phyloP scores from a whole-genome alignment of 1,140 invertebrate species.

The Drosophila rhopaloa region DNA sequence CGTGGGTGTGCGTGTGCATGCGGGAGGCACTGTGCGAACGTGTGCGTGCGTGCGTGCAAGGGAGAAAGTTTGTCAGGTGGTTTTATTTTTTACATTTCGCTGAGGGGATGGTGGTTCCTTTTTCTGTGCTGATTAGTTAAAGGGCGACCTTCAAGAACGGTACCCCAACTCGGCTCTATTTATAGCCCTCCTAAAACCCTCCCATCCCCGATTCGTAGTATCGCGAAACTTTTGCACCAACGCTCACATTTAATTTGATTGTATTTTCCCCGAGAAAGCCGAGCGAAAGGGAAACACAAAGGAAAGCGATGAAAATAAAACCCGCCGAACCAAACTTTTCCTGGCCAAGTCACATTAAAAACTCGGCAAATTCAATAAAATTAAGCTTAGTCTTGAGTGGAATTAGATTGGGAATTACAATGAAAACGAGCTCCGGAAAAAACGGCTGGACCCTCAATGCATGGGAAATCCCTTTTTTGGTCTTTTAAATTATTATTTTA shows the following conservation, averaged over 20 bases:
- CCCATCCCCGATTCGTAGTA: not conserved
- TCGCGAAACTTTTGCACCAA: conserved; percentile 35
- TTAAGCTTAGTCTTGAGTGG: conserved; percentile 48
- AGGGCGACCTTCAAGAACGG: conserved; percentile 20
- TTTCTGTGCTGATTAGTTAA: conserved; percentile 5
- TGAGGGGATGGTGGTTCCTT: not conserved
- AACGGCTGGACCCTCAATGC: not conserved
- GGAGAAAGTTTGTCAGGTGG: not conserved
- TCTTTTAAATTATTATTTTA: too few relatives aligned
- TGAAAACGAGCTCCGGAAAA: conserved; percentile 3
- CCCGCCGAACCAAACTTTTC: conserved; percentile 24
- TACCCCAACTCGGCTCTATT: conserved; percentile 26
- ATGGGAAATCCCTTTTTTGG: not conserved
- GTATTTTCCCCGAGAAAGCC: conserved; percentile 19
- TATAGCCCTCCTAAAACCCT: conserved; percentile 6
- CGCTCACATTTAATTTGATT: conserved; percentile 71
- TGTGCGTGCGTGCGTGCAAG: conserved; percentile 7
- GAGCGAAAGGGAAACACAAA: conserved; percentile 8
- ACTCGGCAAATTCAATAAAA: conserved; percentile 47
- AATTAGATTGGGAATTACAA: conserved; percentile 59
- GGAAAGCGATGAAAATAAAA: conserved; percentile 38
- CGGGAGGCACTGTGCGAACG: not conserved
- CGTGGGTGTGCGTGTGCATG: conserved; percentile 1
- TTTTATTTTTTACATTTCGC: not conserved
- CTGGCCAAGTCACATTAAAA: conserved; percentile 24